Conservation (phyloP, 1,140 invertebrate species). For the Drosophila sechellia region DNA sequence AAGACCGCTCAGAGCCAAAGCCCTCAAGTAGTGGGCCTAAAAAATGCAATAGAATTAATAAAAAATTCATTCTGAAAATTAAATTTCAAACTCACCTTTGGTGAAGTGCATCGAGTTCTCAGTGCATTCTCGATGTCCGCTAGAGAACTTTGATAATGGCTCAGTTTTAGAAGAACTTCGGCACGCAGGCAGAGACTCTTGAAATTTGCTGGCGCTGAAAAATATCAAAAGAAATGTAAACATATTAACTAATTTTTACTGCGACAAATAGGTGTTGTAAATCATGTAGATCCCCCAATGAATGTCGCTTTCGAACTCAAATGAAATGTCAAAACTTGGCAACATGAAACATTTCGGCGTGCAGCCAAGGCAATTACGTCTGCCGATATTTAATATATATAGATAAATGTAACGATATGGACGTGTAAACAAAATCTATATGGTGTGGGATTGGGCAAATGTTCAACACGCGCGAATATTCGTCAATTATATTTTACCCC, state of each 20-base stretch:
- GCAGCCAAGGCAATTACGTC: slow-evolving; percentile 30
- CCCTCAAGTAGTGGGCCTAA: slow-evolving; percentile 89
- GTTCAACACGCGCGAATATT: slow-evolving; percentile 62
- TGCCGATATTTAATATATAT: slow-evolving; percentile 44
- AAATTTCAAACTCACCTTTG: slow-evolving; percentile 87
- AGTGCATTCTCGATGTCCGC: slow-evolving; percentile 89
- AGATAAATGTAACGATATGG: background rate
- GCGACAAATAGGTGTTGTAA: slow-evolving; percentile 22
- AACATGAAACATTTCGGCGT: slow-evolving; percentile 34
- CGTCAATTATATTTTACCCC: slow-evolving; percentile 52
- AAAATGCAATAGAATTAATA: slow-evolving; percentile 2
- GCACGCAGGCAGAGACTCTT: slow-evolving; percentile 89
- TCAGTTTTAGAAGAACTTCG: slow-evolving; percentile 88
- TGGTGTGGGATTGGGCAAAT: slow-evolving; percentile 21
- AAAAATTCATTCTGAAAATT: background rate
- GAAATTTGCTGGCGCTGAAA: slow-evolving; percentile 89
- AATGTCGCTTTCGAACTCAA: slow-evolving; percentile 47
- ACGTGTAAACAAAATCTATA: slow-evolving; percentile 6
- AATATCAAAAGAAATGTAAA: slow-evolving; percentile 26
- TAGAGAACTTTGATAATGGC: slow-evolving; percentile 88
- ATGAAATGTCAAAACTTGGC: slow-evolving; percentile 60
- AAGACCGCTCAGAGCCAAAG: slow-evolving; percentile 87
- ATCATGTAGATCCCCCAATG: slow-evolving; percentile 40
- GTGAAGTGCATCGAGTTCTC: slow-evolving; percentile 89
- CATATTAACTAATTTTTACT: slow-evolving; percentile 3